phyloP scores from a whole-genome alignment of 2,797 vertebrate genomes.

The Alfaro cultratus region DNA sequence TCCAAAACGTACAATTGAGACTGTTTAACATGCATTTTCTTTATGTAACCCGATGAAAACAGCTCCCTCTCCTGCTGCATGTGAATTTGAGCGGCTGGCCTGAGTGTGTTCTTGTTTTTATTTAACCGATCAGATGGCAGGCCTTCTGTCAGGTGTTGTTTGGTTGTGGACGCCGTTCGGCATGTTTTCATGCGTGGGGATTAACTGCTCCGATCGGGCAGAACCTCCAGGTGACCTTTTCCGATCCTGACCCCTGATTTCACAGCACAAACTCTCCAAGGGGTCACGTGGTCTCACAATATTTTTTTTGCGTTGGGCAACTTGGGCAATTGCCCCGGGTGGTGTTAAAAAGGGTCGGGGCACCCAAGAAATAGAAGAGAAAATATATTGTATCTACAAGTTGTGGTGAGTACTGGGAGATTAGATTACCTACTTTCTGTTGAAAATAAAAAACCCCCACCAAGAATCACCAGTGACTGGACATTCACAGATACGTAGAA shows the following conservation, averaged over 20 bases:
- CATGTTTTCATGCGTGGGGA: conserved; percentile 26
- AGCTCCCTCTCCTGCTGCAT: not conserved
- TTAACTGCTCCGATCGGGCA: conserved; percentile 42
- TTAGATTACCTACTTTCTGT: too few relatives aligned
- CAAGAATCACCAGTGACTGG: too few relatives aligned
- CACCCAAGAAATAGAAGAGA: too few relatives aligned
- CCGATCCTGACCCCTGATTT: not conserved
- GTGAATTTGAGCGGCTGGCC: not conserved
- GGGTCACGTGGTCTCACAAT: not conserved
- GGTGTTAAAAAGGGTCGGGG: too few relatives aligned
- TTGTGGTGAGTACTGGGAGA: too few relatives aligned
- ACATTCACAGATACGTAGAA: not conserved
- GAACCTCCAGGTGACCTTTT: not conserved
- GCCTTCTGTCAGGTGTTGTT: conserved; percentile 6
- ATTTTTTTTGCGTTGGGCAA: not conserved
- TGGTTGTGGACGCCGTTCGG: conserved; percentile 9
- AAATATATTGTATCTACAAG: too few relatives aligned
- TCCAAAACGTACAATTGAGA: not conserved
- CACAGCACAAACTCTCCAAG: not conserved
- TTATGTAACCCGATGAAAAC: not conserved
- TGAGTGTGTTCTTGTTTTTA: conserved; percentile 34
- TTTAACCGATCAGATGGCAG: conserved; percentile 24
- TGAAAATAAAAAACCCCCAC: too few relatives aligned
- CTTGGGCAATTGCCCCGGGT: too few relatives aligned
- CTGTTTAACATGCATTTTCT: not conserved